Conservation (phyloP, 2,797 vertebrate species). For the Borostomias antarcticus region DNA sequence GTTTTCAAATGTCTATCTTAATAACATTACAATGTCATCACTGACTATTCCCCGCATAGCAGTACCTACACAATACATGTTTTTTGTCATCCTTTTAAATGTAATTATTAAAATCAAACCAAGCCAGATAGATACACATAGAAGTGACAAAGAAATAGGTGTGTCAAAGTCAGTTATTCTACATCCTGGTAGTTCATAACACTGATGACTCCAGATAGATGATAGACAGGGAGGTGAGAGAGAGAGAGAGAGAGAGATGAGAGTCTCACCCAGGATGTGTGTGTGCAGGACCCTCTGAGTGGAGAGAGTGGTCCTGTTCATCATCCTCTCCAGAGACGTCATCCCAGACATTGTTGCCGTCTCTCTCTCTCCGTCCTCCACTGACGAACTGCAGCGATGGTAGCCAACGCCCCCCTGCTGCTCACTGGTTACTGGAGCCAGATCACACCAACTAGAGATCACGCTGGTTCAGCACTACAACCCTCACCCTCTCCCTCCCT, state of each 20-base stretch:
- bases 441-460: background rate
- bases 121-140: too few relatives aligned
- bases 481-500: background rate
- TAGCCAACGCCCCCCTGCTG: background rate
- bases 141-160: too few relatives aligned
- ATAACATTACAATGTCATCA: background rate
- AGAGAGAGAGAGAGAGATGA: constrained; percentile 53
- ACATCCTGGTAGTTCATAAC: too few relatives aligned
- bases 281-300: constrained; percentile 35
- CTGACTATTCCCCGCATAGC: background rate
- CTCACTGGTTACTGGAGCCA: background rate
- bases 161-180: too few relatives aligned
- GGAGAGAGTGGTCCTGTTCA: constrained; percentile 30
- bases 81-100: too few relatives aligned
- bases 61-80: too few relatives aligned
- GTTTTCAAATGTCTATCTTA: constrained; percentile 6
- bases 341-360: constrained; percentile 26
- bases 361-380: too few relatives aligned
- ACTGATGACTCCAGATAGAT: too few relatives aligned
- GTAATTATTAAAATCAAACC: too few relatives aligned
- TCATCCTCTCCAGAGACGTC: constrained; percentile 33
- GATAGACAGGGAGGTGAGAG: constrained; percentile 10
- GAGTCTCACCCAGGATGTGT: constrained; percentile 57
- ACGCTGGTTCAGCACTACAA: background rate
- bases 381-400: too few relatives aligned